Evolutionary conservation across 1,140 invertebrate species (phyloP).

Genomic region (Halesus radiatus): DNA sequence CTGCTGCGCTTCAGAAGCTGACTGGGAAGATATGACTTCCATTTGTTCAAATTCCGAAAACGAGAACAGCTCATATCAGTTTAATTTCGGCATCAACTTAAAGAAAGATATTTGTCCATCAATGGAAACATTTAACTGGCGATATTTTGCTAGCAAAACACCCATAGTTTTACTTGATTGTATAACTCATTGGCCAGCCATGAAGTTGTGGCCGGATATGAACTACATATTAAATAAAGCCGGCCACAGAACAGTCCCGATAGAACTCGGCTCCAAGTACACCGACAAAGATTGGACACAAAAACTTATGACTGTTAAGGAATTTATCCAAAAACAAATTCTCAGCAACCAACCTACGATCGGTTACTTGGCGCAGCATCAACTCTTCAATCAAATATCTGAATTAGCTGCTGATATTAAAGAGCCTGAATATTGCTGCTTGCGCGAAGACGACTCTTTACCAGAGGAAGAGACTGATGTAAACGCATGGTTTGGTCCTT

Average conservation of each 20-base stretch:
- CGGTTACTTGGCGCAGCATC: slow-evolving; percentile 98
- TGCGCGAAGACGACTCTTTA: slow-evolving; percentile 67
- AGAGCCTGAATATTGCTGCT: slow-evolving; percentile 91
- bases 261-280: slow-evolving; percentile 95
- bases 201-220: slow-evolving; percentile 80
- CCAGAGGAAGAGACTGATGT: slow-evolving; percentile 78
- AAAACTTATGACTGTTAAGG: slow-evolving; percentile 83
- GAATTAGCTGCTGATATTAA: slow-evolving; percentile 89
- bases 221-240: slow-evolving; percentile 85
- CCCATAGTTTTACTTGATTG: slow-evolving; percentile 78
- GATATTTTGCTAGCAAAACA: slow-evolving; percentile 72
- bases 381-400: slow-evolving; percentile 94
- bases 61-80: slow-evolving; percentile 53
- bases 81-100: slow-evolving; percentile 44
- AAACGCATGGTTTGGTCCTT: slow-evolving; percentile 98
- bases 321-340: slow-evolving; percentile 78
- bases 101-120: slow-evolving; percentile 69
- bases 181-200: slow-evolving; percentile 91
- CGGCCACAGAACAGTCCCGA: slow-evolving; percentile 90
- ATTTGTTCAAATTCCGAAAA: slow-evolving; percentile 58
- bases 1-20: slow-evolving; percentile 9
- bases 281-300: slow-evolving; percentile 95
- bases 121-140: slow-evolving; percentile 75
- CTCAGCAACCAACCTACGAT: slow-evolving; percentile 48
- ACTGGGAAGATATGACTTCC: slow-evolving; percentile 21